Conservation (phyloP, 2,888 invertebrate species). For the Ethmia dodecea region DNA sequence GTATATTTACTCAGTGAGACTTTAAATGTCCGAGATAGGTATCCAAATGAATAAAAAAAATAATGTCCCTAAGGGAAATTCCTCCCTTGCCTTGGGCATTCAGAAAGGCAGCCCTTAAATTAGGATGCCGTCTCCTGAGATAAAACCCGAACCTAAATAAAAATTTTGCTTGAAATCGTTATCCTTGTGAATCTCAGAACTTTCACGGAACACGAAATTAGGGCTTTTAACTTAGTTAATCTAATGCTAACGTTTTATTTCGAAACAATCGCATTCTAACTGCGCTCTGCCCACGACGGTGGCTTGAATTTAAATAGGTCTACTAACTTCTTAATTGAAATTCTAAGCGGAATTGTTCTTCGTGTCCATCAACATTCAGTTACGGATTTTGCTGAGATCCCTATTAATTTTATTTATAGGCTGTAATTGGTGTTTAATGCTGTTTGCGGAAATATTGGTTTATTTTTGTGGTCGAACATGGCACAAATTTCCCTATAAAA, state of each 20-base stretch:
- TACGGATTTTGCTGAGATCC: constrained; percentile 35
- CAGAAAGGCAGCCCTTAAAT: too few species aligned
- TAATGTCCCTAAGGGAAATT: too few species aligned
- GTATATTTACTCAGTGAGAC: too few species aligned
- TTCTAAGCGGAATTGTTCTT: constrained; percentile 44
- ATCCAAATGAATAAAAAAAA: too few species aligned
- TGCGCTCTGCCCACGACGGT: constrained; percentile 35
- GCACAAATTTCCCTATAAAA: too few species aligned
- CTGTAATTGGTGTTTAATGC: constrained; percentile 19
- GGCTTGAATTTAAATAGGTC: constrained; percentile 48
- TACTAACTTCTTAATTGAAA: constrained; percentile 56
- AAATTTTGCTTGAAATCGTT: constrained; percentile 36
- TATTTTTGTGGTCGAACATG: too few species aligned
- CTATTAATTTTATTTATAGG: constrained; percentile 36
- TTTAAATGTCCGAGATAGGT: too few species aligned
- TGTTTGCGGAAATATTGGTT: too few species aligned
- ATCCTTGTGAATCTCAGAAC: constrained; percentile 25
- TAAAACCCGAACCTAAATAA: constrained; percentile 31
- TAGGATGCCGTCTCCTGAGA: constrained; percentile 36
- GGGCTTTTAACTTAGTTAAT: constrained; percentile 4
- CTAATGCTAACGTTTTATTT: constrained; percentile 26
- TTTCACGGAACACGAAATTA: constrained; percentile 13
- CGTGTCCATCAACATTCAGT: constrained; percentile 48
- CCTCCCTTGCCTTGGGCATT: too few species aligned
- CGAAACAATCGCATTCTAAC: constrained; percentile 38